phyloP scores from a whole-genome alignment of 2,113 vertebrate species.

The Lophochroa leadbeateri region DNA sequence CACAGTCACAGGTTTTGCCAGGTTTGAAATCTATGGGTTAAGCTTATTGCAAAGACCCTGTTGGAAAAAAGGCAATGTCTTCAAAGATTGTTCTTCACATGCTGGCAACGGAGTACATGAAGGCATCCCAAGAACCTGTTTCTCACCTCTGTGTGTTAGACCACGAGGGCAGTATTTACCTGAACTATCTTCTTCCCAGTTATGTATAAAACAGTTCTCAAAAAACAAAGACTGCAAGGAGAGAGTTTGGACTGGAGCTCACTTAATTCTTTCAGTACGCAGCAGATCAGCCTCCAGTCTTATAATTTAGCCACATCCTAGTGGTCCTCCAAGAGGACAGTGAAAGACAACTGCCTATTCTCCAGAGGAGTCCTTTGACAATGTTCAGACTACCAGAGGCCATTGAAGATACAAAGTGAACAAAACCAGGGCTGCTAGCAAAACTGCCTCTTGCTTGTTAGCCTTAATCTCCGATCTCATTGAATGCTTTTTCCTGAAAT shows the following conservation, averaged over 20 bases:
- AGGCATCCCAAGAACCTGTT: not conserved
- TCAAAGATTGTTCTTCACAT: not conserved
- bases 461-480: not conserved
- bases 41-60: not conserved
- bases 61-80: not conserved
- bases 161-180: not conserved
- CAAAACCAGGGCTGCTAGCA: not conserved
- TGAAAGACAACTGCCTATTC: not conserved
- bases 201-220: not conserved
- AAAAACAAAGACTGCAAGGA: not conserved
- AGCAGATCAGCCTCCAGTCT: not conserved
- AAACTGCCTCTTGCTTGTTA: not conserved
- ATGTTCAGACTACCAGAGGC: not conserved
- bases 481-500: not conserved
- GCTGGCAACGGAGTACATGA: not conserved
- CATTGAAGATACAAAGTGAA: not conserved
- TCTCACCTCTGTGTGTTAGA: not conserved
- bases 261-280: not conserved
- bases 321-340: not conserved
- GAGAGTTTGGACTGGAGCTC: not conserved
- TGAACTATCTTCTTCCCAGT: not conserved
- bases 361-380: fast-evolving
- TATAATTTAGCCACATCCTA: not conserved
- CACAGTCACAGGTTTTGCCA: fast-evolving
- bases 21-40: not conserved